Evolutionary conservation across 2,113 vertebrate genomes (phyloP), one percentile per base, ranked within the genome.

Genomic region (Pogonocichla stellata): DNA sequence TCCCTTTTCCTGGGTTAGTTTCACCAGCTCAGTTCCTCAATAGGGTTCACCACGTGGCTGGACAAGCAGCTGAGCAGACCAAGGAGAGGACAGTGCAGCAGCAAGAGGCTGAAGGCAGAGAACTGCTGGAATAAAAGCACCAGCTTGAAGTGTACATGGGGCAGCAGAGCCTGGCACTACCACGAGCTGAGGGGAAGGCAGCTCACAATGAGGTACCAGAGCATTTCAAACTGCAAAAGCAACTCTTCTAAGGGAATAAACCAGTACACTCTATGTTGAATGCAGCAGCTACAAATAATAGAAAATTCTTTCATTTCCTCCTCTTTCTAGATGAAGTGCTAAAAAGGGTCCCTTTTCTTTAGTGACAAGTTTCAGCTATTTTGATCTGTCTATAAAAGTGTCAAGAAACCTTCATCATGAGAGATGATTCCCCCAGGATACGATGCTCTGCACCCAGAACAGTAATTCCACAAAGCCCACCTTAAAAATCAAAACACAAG

Each of bases 141-240:
- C 14, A 19, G 24, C 38, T 38, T 64, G 4, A 86, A 56, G 17
- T 4, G 24, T 0, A 6, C 1, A 0, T 0, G 2, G 43, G 50
- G 23, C 48, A 36, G 22, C 9, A 3, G n/a, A 45, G 54, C 33
- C 33, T 45, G 45, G 54, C 16, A n/a, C 12, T 45, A 43, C 20
- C 25, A 86, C 1, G 1, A 29, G 45, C 36, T 9, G 62, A 58
- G 10, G 2, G 19, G 16, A 36, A 66, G 28, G 48, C 1, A 1
- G 16, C 11, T 56, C 36, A 25, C 50, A 25, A 8, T 1, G 12
- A 45, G 6, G 14, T 7, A 60, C 45, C 36, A 60, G 11, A 60
- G n/a, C 22, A 29, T 20, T 79, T 43, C 56, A 61, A 65, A 78
- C 5, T 25, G 34, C 36, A 69, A 45, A 64, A 60, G 20, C 60